These are phyloP conservation scores for Drosophila orena DNA, from an alignment of 1,140 invertebrate species.

Conservation along the genomic window DNA sequence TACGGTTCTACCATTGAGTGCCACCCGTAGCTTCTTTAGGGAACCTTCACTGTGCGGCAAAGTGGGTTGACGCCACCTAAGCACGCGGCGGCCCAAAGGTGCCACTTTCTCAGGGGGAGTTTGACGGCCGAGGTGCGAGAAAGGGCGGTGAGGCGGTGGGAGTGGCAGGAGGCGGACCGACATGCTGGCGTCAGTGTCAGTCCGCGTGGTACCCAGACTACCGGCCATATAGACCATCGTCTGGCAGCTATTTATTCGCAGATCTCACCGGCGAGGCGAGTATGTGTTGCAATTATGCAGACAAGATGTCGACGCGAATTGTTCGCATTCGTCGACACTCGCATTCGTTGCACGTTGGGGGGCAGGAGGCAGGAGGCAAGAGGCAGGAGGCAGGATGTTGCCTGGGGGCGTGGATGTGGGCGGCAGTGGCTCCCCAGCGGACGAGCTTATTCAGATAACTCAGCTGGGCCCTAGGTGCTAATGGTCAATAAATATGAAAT, in stretches of 20 bases:
- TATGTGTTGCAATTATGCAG: conserved; percentile 83
- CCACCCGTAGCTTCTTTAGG: not conserved
- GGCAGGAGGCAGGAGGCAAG: not conserved
- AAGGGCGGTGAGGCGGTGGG: not conserved
- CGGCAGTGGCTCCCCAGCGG: conserved; percentile 9
- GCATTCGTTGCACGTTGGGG: conserved; percentile 14
- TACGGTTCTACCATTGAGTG: not conserved
- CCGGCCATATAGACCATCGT: conserved; percentile 24
- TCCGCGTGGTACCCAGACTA: conserved; percentile 24
- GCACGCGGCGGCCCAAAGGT: conserved; percentile 72
- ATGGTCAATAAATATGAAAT: conserved; percentile 83
- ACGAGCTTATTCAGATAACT: conserved; percentile 23
- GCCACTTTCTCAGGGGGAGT: conserved; percentile 62
- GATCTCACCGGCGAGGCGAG: conserved; percentile 47
- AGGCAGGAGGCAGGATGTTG: not conserved
- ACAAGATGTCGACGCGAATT: conserved; percentile 83
- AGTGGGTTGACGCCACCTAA: conserved; percentile 82
- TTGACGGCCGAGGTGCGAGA: conserved; percentile 45
- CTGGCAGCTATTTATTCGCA: conserved; percentile 50
- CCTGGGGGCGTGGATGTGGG: not conserved
- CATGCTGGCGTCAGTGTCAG: conserved; percentile 77
- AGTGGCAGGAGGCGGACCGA: conserved; percentile 40
- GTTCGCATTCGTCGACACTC: conserved; percentile 66
- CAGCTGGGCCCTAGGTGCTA: conserved; percentile 74
- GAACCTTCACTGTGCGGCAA: conserved; percentile 31